These are phyloP conservation scores for Pan paniscus DNA, from an alignment of 2,113 vertebrate genomes.

Conservation along the genomic window DNA sequence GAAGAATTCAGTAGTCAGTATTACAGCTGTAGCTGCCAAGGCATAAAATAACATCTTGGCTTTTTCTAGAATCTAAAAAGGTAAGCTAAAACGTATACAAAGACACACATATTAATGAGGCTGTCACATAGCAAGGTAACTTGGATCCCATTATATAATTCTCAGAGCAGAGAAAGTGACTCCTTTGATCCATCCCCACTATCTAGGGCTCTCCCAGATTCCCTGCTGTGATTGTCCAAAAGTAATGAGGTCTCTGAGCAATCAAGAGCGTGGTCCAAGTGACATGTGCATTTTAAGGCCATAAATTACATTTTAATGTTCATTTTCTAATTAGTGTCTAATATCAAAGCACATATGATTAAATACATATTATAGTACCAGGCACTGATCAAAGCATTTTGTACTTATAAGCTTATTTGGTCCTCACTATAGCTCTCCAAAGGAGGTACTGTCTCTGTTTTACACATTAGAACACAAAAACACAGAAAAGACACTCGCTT, in stretches of 20 bases:
- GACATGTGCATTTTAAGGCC: neutral
- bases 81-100: neutral
- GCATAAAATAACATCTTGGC: neutral
- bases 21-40: neutral
- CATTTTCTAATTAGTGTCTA: slow-evolving; percentile 15
- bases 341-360: neutral
- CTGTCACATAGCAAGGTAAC: neutral
- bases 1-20: neutral
- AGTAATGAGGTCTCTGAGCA: neutral
- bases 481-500: neutral
- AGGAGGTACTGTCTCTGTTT: neutral
- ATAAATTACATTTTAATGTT: neutral
- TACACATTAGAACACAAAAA: neutral
- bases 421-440: neutral
- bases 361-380: neutral
- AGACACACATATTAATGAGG: neutral
- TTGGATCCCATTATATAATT: neutral
- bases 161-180: neutral
- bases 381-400: neutral
- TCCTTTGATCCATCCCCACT: neutral
- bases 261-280: neutral
- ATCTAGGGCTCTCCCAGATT: neutral
- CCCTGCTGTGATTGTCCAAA: neutral
- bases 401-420: neutral
- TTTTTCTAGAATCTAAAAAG: neutral